A percentile compares a stretch with the other conserved stretches of the same genome.
Conservation (phyloP, 2,113 vertebrate species). For the Ammodytes dubius region DNA sequence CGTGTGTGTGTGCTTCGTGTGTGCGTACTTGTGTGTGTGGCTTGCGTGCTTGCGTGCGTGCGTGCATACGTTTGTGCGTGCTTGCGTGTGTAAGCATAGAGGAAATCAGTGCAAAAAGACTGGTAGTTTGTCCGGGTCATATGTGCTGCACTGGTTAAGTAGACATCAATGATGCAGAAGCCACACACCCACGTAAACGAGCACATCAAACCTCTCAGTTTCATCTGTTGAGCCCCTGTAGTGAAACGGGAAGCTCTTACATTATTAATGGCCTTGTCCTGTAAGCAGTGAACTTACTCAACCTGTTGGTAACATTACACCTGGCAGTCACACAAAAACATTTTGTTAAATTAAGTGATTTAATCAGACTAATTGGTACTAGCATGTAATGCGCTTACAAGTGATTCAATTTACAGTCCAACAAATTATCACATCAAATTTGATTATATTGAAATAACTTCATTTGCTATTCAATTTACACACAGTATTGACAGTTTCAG, state of each 20-base stretch:
- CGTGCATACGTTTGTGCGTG: not conserved
- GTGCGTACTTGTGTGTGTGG: not conserved
- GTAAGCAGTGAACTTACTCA: slow-evolving; percentile 62
- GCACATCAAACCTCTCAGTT: slow-evolving; percentile 71
- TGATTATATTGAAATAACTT: not conserved
- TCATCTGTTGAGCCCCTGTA: slow-evolving; percentile 66
- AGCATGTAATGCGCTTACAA: slow-evolving; percentile 1
- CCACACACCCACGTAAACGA: slow-evolving; percentile 42
- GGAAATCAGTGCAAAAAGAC: slow-evolving; percentile 67
- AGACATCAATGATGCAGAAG: slow-evolving; percentile 79
- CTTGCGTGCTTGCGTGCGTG: not conserved
- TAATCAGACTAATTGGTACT: slow-evolving; percentile 45
- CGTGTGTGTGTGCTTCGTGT: not conserved
- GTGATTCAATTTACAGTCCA: not conserved
- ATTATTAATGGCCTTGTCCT: slow-evolving; percentile 74
- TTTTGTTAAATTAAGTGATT: slow-evolving; percentile 58
- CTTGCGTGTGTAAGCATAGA: slow-evolving; percentile 1
- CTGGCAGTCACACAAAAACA: slow-evolving; percentile 50
- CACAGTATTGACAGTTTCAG: not conserved
- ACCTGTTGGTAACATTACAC: slow-evolving; percentile 55
- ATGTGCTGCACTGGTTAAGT: slow-evolving; percentile 68
- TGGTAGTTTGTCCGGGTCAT: slow-evolving; percentile 55
- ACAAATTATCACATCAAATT: not conserved
- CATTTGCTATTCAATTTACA: not conserved
- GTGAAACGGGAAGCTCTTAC: slow-evolving; percentile 64